Evolutionary conservation across 2,888 invertebrate genomes (phyloP).

Genomic region (Metellina segmentata): DNA sequence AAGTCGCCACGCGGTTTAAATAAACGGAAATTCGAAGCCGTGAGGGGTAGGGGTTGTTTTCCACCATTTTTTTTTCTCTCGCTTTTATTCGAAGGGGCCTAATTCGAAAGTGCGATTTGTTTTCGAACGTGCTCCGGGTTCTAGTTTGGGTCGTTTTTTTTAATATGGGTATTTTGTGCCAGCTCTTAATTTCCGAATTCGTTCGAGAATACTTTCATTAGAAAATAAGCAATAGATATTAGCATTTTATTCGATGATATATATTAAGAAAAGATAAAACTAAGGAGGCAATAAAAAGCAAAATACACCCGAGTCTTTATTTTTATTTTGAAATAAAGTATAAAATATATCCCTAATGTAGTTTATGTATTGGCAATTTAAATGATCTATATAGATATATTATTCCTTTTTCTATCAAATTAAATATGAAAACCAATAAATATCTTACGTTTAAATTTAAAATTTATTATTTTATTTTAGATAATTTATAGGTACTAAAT

Average conservation of each 20-base stretch:
- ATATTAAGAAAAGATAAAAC: background rate
- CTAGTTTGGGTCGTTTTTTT: background rate
- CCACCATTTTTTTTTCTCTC: background rate
- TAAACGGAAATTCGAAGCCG: constrained; percentile 42
- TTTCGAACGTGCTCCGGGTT: constrained; percentile 1
- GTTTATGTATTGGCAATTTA: too few species aligned
- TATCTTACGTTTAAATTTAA: too few species aligned
- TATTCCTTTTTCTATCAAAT: too few species aligned
- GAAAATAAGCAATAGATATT: background rate
- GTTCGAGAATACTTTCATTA: background rate
- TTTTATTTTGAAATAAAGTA: too few species aligned
- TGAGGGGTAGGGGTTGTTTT: background rate
- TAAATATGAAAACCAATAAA: too few species aligned
- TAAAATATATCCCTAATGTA: too few species aligned
- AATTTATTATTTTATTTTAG: too few species aligned
- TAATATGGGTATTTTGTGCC: background rate
- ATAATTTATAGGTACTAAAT: too few species aligned
- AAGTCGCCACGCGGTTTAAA: constrained; percentile 64
- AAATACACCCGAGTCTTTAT: too few species aligned
- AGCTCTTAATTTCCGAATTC: background rate
- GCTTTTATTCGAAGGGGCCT: background rate
- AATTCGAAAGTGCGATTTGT: constrained; percentile 12
- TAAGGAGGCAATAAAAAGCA: background rate
- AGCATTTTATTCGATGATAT: background rate
- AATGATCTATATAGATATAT: too few species aligned